phyloP scores from a whole-genome alignment of 2,797 vertebrate genomes.

The Danio tinwini region DNA sequence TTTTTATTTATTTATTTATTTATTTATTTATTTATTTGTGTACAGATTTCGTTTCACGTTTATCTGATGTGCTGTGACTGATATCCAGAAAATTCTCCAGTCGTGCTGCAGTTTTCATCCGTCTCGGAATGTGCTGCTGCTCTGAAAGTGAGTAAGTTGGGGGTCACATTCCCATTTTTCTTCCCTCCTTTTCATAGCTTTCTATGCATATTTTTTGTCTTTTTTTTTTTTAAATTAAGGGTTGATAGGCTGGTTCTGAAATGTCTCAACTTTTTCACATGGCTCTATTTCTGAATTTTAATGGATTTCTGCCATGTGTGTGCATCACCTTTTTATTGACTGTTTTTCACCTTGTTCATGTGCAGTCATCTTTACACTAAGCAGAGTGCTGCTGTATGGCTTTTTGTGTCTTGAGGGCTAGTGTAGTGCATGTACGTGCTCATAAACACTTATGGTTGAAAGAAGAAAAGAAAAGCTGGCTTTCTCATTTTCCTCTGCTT shows the following conservation, averaged over 20 bases:
- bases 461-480: background rate
- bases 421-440: background rate
- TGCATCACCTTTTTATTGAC: background rate
- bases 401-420: conserved; percentile 8
- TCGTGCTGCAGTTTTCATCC: background rate
- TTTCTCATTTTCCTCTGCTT: conserved; percentile 41
- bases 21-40: no score
- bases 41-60: no score
- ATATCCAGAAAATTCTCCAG: background rate
- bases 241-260: background rate
- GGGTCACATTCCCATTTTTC: background rate
- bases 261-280: background rate
- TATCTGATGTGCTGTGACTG: background rate
- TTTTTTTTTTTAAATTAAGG: background rate
- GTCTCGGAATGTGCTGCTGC: background rate
- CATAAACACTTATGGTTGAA: conserved; percentile 18
- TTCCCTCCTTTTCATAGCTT: background rate
- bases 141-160: background rate
- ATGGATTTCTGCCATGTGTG: background rate
- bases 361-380: conserved; percentile 19
- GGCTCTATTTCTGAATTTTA: background rate
- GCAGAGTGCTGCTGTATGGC: conserved; percentile 13
- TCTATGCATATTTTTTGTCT: background rate
- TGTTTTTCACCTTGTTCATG: conserved; percentile 14
- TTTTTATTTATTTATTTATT: no score